These are phyloP conservation scores for Merodon equestris DNA, from an alignment of 2,888 invertebrate species.

Conservation along the genomic window DNA sequence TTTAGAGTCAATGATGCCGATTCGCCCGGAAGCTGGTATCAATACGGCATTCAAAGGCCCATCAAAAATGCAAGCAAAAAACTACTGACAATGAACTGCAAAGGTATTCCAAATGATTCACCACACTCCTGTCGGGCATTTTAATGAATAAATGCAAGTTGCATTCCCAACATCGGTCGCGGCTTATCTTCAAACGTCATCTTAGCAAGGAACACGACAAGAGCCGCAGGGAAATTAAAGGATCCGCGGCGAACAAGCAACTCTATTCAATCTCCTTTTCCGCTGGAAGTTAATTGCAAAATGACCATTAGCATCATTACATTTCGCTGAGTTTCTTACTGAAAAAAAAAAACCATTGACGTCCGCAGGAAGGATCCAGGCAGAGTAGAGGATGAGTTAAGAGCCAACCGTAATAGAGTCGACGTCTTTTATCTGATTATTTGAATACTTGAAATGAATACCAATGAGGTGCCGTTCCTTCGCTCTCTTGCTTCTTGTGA, in stretches of 20 bases:
- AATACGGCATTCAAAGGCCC: too few relatives aligned
- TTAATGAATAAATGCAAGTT: too few relatives aligned
- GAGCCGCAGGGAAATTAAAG: neutral
- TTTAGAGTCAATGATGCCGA: too few relatives aligned
- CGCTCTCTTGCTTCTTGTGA: constrained; percentile 12
- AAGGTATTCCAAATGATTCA: too few relatives aligned
- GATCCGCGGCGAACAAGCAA: constrained; percentile 15
- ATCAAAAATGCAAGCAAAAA: too few relatives aligned
- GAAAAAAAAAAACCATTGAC: neutral
- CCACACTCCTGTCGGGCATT: too few relatives aligned
- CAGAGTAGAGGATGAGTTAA: constrained; percentile 31
- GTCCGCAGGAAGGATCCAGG: constrained; percentile 25
- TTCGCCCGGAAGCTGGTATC: too few relatives aligned
- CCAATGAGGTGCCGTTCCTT: constrained; percentile 42
- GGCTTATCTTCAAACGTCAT: too few relatives aligned
- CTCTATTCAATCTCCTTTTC: constrained; percentile 56
- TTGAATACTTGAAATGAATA: constrained; percentile 61
- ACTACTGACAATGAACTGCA: too few relatives aligned
- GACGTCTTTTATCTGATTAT: constrained; percentile 61
- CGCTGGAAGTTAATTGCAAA: constrained; percentile 63
- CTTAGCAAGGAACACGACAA: too few relatives aligned
- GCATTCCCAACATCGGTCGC: too few relatives aligned
- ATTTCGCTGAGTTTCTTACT: constrained; percentile 36
- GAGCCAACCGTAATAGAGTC: constrained; percentile 23
- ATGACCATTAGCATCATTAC: constrained; percentile 66